phyloP scores from a whole-genome alignment of 2,888 invertebrate genomes.

The Pelosia muscerda region DNA sequence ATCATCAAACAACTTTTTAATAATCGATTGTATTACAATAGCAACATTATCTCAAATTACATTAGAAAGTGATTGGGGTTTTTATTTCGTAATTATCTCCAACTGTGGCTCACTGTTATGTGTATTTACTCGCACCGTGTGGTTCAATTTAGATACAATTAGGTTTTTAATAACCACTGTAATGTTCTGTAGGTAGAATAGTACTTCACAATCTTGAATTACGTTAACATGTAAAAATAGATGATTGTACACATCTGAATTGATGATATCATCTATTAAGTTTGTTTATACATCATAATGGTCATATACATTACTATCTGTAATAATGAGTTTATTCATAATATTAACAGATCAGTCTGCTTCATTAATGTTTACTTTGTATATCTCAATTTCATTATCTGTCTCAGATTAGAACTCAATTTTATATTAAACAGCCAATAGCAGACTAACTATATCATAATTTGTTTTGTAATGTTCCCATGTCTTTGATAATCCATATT shows the following conservation, averaged over 20 bases:
- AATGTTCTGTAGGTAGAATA: constrained; percentile 34
- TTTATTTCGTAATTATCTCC: constrained; percentile 31
- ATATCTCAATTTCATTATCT: background rate
- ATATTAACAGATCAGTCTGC: constrained; percentile 32
- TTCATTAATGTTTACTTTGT: constrained; percentile 18
- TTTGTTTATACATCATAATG: constrained; percentile 31
- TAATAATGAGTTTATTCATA: constrained; percentile 18
- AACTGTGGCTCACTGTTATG: constrained; percentile 30
- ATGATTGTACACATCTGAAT: constrained; percentile 26
- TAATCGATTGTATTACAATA: constrained; percentile 24
- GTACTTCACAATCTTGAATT: constrained; percentile 32
- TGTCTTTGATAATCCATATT: constrained; percentile 5
- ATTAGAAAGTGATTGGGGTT: constrained; percentile 41
- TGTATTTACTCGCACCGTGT: constrained; percentile 40
- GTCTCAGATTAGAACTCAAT: constrained; percentile 4
- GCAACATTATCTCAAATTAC: constrained; percentile 29
- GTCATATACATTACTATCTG: constrained; percentile 28
- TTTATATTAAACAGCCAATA: constrained; percentile 43
- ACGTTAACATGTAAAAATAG: constrained; percentile 24
- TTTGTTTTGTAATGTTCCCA: constrained; percentile 9
- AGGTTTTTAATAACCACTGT: constrained; percentile 39
- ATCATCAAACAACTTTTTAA: constrained; percentile 21
- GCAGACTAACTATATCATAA: constrained; percentile 32
- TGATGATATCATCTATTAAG: constrained; percentile 35
- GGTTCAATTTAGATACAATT: constrained; percentile 39